Evolutionary conservation across 2,797 vertebrate genomes (phyloP), one percentile per base, ranked within the genome.

Genomic region (Phrynocephalus guinanensis): DNA sequence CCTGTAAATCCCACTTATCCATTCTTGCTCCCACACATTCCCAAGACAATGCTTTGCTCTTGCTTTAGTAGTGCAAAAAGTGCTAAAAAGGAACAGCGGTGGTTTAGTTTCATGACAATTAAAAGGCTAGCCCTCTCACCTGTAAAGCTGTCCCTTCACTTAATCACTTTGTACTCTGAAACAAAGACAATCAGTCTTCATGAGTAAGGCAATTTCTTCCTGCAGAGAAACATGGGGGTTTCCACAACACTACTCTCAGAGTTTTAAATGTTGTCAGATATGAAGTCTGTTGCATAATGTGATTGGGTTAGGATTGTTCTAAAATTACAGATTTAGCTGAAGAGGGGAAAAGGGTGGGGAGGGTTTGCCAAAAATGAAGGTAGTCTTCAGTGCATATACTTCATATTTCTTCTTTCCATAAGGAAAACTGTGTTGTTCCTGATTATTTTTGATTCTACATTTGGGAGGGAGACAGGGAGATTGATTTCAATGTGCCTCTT

Each of bases 211-310:
- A 93, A 93, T 93, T 93, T 88, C 90, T 94, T 79, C 93, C 93
- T 91, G 92, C 89, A 92, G 89, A 86, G 91, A 93, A 93, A 92
- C 93, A 92, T 87, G 92, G 90, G 90, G 90, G 93, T 92, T 90
- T 89, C 91, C 92, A 88, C 90, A 90, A 18, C 89, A 90, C 87
- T 85, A 90, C 92, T 93, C 91, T 86, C 92, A 88, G 92, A 84
- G 93, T 94, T 94, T 94, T 90, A 92, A 91, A 89, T 0, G 1
- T 87, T 5, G 5, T 91, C 94, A 92, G 92, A 92, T 94, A 93
- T 90, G 88, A 95, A 92, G 90, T 87, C 70, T 84, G 84, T 67
- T 85, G 86, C 70, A 87, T 90, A 89, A 84, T 66, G 67, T 87
- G 87, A 92, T 89, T 88, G 85, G 78, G 88, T 90, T 89, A 93